Evolutionary conservation across 2,113 vertebrate genomes (phyloP).

Genomic region (Gobius niger): DNA sequence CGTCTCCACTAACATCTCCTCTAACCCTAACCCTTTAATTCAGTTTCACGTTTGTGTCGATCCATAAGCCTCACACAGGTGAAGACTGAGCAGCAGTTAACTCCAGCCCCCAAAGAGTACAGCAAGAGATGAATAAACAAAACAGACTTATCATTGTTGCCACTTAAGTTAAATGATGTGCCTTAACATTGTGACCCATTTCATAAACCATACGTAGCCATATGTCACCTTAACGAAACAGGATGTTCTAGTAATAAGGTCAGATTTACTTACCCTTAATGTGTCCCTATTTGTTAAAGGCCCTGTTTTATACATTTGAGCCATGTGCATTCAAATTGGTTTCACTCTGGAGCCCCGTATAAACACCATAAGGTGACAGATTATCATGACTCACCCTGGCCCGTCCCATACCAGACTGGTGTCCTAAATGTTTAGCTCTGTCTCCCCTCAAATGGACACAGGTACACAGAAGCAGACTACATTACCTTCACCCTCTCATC

Average conservation of each 20-base stretch:
- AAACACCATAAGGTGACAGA: not conserved
- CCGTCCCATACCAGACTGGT: not conserved
- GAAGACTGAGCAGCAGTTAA: conserved; percentile 36
- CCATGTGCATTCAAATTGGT: too few relatives aligned
- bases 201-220: too few relatives aligned
- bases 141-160: conserved; percentile 1
- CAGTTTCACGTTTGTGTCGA: too few relatives aligned
- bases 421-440: not conserved
- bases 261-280: too few relatives aligned
- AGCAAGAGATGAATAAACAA: conserved; percentile 26
- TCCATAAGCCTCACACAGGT: conserved; percentile 34
- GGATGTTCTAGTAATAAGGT: too few relatives aligned
- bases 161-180: not conserved
- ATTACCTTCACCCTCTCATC: conserved; percentile 23
- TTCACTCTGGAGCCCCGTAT: too few relatives aligned
- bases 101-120: conserved; percentile 35
- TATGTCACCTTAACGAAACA: too few relatives aligned
- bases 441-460: conserved; percentile 14
- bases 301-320: too few relatives aligned
- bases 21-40: too few relatives aligned
- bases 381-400: not conserved
- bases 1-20: too few relatives aligned
- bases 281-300: too few relatives aligned
- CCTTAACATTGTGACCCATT: not conserved
- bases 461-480: conserved; percentile 5